Base-by-base conservation (phyloP, 2,113 vertebrate genomes). In the Calidris pygmaea region DNA sequence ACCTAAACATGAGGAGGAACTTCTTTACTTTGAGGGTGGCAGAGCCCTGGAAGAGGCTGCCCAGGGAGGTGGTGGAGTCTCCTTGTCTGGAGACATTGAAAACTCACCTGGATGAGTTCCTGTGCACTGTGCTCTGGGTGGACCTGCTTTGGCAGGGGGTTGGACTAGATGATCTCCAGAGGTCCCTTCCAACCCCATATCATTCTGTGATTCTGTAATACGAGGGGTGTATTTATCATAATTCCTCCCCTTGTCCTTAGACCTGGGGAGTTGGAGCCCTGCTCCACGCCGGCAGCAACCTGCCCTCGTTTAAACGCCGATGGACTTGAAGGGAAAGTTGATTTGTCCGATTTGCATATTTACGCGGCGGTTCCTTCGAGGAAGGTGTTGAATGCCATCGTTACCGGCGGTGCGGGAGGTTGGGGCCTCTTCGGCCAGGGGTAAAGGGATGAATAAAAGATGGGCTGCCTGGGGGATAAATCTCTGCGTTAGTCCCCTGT, bases 201-300 rank as follows among this genome's bases (percentile, higher is more conserved):
- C 21, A 12, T 22, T 48, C 21, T 48, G 47, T 48, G 47, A 48
- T 48, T 48, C 21, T 48, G 45, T 10, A 21, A 20, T 45, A 45
- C 45, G 0, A 12, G 4, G 34, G 34, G 30, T 53, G 21, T 73
- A 27, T 59, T 89, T 65, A 17, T 60, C 1, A 0, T 32, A 45
- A 74, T 89, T 87, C 47, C 13, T 45, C 48, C 35, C 14, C 27
- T 58, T 66, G 37, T 24, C 86, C 53, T 90, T 79, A 47, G 50
- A 66, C 50, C 41, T 45, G 41, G 55, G 1, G 2, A 62, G 48
- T 45, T 48, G 0, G 1, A 45, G 52, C 52, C 52, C 41, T 1
- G 50, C 87, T 35, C 63, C 8, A 14, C 5, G 4, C 27, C 23
- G 6, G 59, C 81, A 73, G 18, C 0, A 0, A 19, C 72, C 63